These are phyloP conservation scores for Dasypus novemcinctus DNA, from an alignment of 2,113 vertebrate species.

Conservation along the genomic window DNA sequence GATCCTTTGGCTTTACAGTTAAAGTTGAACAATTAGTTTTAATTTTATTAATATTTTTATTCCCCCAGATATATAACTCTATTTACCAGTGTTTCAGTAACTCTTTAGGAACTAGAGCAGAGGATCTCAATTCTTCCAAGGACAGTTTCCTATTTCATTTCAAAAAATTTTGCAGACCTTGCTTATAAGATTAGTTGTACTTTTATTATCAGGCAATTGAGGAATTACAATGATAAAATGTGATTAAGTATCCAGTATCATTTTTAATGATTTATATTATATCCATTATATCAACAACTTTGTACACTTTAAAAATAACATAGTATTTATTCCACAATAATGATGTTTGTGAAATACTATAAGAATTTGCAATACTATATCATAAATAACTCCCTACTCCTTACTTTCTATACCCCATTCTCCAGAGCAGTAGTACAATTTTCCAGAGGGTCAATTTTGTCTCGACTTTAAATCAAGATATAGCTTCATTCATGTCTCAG, in stretches of 20 bases:
- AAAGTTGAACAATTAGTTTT: neutral
- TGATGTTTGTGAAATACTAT: neutral
- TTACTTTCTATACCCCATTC: neutral
- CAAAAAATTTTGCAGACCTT: neutral
- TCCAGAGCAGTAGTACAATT: neutral
- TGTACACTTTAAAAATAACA: neutral
- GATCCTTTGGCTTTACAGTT: neutral
- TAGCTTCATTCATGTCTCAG: neutral
- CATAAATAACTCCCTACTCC: neutral
- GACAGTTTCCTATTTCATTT: neutral
- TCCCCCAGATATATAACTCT: neutral
- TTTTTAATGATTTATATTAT: constrained; percentile 40
- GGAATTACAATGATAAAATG: constrained; percentile 7
- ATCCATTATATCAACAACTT: neutral
- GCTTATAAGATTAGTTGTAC: neutral
- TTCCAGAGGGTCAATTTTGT: neutral
- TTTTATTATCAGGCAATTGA: neutral
- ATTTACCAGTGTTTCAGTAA: neutral
- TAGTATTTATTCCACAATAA: neutral
- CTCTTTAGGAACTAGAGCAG: neutral
- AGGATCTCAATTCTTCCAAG: neutral
- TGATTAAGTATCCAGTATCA: neutral
- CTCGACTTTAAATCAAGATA: neutral
- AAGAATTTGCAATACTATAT: neutral
- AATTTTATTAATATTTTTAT: constrained; percentile 32